Conservation (phyloP, 2,888 invertebrate genomes). For the Sphaerophoria taeniata region DNA sequence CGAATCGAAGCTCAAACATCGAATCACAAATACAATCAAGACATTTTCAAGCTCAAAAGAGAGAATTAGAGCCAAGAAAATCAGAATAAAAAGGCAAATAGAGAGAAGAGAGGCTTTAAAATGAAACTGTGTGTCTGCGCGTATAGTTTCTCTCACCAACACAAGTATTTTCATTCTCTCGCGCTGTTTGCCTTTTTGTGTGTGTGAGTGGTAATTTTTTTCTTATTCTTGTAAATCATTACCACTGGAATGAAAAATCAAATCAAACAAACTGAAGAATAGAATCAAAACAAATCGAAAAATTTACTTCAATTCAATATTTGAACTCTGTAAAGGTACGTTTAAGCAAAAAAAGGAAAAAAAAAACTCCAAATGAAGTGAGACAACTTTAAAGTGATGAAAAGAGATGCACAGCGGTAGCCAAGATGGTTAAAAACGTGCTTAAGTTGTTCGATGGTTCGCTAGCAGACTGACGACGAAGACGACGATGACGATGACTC, state of each 20-base stretch:
- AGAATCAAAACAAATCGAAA: conserved; percentile 72
- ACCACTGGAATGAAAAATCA: conserved; percentile 53
- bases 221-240: conserved; percentile 21
- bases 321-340: conserved; percentile 51
- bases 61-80: conserved; percentile 17
- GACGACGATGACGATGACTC: conserved; percentile 6
- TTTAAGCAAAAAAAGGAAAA: conserved; percentile 5
- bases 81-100: neutral
- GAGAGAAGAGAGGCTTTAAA: neutral
- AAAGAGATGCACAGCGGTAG: conserved; percentile 59
- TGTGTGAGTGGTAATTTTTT: conserved; percentile 4
- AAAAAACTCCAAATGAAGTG: too few relatives aligned
- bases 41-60: conserved; percentile 7
- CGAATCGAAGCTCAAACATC: too few relatives aligned
- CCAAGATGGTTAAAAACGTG: conserved; percentile 56
- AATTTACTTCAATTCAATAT: conserved; percentile 69
- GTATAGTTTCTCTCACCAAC: neutral
- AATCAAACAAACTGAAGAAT: conserved; percentile 70
- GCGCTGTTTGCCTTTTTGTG: conserved; percentile 10
- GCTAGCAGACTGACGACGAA: conserved; percentile 22
- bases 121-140: neutral
- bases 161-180: neutral
- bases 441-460: conserved; percentile 41
- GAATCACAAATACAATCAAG: conserved; percentile 26
- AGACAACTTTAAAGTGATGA: conserved; percentile 22